Evolutionary conservation across 2,888 invertebrate species (phyloP).

Genomic region (Diarsia rubi): DNA sequence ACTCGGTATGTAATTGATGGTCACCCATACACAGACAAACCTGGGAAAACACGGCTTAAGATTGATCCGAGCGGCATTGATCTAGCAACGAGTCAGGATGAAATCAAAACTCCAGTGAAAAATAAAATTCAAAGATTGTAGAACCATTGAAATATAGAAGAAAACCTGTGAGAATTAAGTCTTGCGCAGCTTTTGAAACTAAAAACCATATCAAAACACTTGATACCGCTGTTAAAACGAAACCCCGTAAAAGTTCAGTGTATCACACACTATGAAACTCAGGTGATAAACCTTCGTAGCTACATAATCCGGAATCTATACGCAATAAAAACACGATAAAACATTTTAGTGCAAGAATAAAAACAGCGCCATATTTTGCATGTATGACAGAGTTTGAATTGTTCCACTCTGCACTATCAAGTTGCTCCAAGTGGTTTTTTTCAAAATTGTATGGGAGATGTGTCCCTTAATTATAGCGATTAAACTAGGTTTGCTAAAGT

Average conservation of each 20-base stretch:
- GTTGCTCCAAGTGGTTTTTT: background rate
- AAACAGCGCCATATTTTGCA: conserved; percentile 62
- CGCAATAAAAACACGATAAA: conserved; percentile 63
- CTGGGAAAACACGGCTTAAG: too few relatives aligned
- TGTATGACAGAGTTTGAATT: conserved; percentile 44
- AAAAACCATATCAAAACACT: conserved; percentile 11
- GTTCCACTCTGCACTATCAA: background rate
- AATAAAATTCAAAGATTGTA: too few relatives aligned
- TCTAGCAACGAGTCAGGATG: too few relatives aligned
- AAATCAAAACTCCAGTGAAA: background rate
- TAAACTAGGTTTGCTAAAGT: background rate
- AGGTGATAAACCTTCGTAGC: conserved; percentile 42
- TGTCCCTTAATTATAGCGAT: background rate
- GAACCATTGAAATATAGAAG: too few relatives aligned
- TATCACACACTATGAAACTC: conserved; percentile 27
- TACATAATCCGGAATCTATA: conserved; percentile 45
- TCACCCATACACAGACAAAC: too few relatives aligned
- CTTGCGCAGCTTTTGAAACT: background rate
- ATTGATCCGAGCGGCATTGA: too few relatives aligned
- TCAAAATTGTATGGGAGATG: background rate
- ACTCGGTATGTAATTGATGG: too few relatives aligned
- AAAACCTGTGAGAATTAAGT: background rate
- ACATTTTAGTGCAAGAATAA: conserved; percentile 57
- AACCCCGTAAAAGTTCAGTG: conserved; percentile 7
- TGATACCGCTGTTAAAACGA: background rate